Conservation (phyloP, 2,797 vertebrate species). For the Leptatherina wallacei region DNA sequence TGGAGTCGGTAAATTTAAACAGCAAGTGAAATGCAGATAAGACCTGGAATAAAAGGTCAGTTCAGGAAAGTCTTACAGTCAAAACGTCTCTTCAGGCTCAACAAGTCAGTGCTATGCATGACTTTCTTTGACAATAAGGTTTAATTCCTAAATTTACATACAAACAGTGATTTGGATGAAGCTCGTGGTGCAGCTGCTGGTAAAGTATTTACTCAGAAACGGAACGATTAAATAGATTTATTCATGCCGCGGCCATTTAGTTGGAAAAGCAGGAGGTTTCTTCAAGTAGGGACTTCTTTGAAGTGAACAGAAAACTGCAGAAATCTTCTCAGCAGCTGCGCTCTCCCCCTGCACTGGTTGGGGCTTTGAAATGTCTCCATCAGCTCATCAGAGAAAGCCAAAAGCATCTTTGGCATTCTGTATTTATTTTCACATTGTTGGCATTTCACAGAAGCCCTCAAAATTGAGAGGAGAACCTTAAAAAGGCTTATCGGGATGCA, state of each 20-base stretch:
- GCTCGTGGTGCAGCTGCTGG: slow-evolving; percentile 59
- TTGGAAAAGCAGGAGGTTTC: slow-evolving; percentile 66
- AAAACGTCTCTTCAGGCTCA: slow-evolving; percentile 21
- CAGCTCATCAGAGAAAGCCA: slow-evolving; percentile 61
- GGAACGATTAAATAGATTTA: slow-evolving; percentile 78
- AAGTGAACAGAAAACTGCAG: slow-evolving; percentile 68
- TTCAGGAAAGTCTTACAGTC: slow-evolving; percentile 1
- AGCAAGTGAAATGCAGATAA: slow-evolving; percentile 10
- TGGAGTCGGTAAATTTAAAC: slow-evolving; percentile 24
- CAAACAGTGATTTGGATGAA: slow-evolving; percentile 42
- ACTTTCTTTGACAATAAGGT: slow-evolving; percentile 1
- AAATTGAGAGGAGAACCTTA: slow-evolving; percentile 69
- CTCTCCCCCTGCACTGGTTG: slow-evolving; percentile 65
- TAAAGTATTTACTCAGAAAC: slow-evolving; percentile 72
- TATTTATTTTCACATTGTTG: slow-evolving; percentile 72
- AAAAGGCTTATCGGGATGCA: slow-evolving; percentile 61
- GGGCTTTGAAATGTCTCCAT: slow-evolving; percentile 77
- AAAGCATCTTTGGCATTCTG: slow-evolving; percentile 73
- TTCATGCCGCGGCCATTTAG: slow-evolving; percentile 64
- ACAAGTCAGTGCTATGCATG: slow-evolving; percentile 14
- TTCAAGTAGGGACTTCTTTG: slow-evolving; percentile 70
- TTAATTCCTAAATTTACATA: slow-evolving; percentile 46
- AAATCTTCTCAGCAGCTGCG: slow-evolving; percentile 76
- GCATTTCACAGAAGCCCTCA: slow-evolving; percentile 56
- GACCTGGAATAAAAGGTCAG: slow-evolving; percentile 38